Evolutionary conservation across 2,888 invertebrate species (phyloP).

Genomic region (Neoaliturus tenellus): DNA sequence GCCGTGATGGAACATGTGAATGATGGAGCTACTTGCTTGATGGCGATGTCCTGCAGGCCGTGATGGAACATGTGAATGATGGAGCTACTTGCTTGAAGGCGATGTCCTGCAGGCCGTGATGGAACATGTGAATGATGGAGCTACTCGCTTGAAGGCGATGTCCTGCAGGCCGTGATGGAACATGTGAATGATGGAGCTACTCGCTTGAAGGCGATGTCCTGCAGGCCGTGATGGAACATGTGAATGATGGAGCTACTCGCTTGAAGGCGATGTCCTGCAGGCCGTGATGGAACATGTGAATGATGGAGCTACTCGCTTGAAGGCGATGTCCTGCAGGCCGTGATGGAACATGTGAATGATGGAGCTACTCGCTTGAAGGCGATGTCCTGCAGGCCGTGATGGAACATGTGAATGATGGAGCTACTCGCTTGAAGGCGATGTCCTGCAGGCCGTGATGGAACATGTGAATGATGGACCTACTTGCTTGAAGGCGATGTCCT

Average conservation of each 20-base stretch:
- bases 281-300: neutral
- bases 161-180: constrained; percentile 5
- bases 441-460: constrained; percentile 5
- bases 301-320: constrained; percentile 14
- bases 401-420: neutral
- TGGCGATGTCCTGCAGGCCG: neutral
- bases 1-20: neutral
- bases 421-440: constrained; percentile 19
- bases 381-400: constrained; percentile 2
- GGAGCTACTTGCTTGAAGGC: constrained; percentile 23
- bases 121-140: neutral
- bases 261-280: constrained; percentile 20
- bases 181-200: constrained; percentile 1
- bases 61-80: constrained; percentile 7
- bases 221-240: constrained; percentile 1
- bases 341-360: constrained; percentile 7
- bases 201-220: constrained; percentile 24
- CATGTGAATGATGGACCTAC: constrained; percentile 4
- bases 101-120: constrained; percentile 2
- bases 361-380: constrained; percentile 19
- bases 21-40: constrained; percentile 19
- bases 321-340: constrained; percentile 2
- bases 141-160: constrained; percentile 19
- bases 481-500: constrained; percentile 27
- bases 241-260: constrained; percentile 1